Conservation (phyloP, 2,113 vertebrate genomes). For the Melanocharis versteri region DNA sequence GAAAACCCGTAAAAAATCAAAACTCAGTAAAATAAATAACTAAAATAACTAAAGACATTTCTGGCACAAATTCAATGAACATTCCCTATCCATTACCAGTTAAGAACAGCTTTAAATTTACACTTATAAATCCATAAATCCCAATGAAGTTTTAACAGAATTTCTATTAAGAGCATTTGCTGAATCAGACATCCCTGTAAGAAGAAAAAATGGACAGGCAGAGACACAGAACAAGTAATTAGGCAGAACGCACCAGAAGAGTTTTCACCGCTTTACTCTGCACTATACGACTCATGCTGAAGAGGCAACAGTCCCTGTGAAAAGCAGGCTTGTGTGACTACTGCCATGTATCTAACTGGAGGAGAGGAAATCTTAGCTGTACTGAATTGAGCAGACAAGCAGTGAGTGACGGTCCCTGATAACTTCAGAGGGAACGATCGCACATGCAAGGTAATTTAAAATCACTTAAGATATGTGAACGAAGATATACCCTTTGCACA, state of each 20-base stretch:
- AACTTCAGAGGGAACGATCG: background rate
- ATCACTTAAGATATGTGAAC: background rate
- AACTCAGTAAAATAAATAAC: background rate
- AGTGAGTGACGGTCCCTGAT: background rate
- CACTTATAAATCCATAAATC: background rate
- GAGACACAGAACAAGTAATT: background rate
- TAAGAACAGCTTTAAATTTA: background rate
- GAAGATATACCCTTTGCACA: background rate
- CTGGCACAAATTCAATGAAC: background rate
- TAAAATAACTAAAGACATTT: background rate
- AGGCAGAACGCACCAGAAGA: background rate
- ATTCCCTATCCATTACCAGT: background rate
- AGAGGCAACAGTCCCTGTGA: background rate
- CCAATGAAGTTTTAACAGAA: background rate
- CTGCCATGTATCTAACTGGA: accelerated
- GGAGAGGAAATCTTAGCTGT: background rate
- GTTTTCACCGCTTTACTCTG: background rate
- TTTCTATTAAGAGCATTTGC: background rate
- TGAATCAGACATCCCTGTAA: background rate
- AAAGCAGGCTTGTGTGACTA: background rate
- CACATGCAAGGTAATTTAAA: background rate
- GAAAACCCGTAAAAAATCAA: background rate
- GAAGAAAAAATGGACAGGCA: background rate
- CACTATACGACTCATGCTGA: background rate
- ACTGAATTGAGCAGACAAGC: background rate